Evolutionary conservation across 2,797 vertebrate species (phyloP), one percentile per base, ranked within the genome.

Genomic region (Odontamblyopus lacepedii): DNA sequence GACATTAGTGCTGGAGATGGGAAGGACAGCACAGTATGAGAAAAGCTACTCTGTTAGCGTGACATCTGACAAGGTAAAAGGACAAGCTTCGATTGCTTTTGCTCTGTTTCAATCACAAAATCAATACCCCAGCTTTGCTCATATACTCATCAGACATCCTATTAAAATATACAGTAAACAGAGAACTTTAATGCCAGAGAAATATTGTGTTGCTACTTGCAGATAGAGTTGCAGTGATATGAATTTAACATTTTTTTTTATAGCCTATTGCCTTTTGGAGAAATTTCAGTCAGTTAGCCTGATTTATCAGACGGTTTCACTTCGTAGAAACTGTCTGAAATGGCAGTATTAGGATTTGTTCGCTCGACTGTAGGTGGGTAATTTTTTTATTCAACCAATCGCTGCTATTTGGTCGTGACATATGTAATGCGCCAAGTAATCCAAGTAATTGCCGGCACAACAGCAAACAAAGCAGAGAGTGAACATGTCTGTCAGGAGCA

Each of bases 61-160:
- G 88, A 89, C 91, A 89, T 83, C 71, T 89, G 86, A 90, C 87
- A 91, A 87, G 75, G 79, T 75, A 85, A 89, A 87, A 90, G 87
- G 83, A 89, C 83, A 73, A 71, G 63, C 78, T 88, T 88, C 74
- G 85, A 91, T 91, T 90, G 84, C 78, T 84, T 78, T 83, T 73
- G 76, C 80, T 81, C 78, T 53, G 81, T 82, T 66, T 63, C 78
- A 89, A 89, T 89, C 75, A 69, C 69, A 88, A 88, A 91, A 91
- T 93, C 88, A 88, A 93, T 91, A 88, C 62, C 15, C 29, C 77
- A 59, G 67, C 73, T 59, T 78, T 82, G 84, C 78, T 86, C 78
- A 85, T 86, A 84, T 76, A 80, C 76, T 72, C 84, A 72, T 80
- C 74, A 85, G 70, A 72, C 72, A 35, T 72, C 73, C 71, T 56